These are phyloP conservation scores for Cyprinodon brontotheroides DNA, from an alignment of 2,113 vertebrate genomes.

Conservation along the genomic window DNA sequence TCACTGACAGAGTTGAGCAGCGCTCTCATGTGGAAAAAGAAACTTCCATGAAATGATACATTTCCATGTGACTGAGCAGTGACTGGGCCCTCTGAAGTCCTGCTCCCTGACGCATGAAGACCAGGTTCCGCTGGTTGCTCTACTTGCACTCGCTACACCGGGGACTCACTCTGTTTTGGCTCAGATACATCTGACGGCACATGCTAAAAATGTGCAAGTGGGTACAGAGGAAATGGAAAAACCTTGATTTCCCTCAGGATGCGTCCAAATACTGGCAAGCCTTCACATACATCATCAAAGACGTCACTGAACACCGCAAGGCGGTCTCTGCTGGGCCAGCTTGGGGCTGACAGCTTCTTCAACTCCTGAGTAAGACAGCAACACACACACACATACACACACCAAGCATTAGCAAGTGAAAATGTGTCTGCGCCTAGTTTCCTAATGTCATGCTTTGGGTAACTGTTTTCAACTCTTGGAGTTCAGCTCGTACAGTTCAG, in stretches of 20 bases:
- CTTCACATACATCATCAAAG: slow-evolving; percentile 83
- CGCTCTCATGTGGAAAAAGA: not conserved
- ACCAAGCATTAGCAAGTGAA: slow-evolving; percentile 5
- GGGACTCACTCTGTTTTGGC: slow-evolving; percentile 63
- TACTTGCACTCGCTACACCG: slow-evolving; percentile 56
- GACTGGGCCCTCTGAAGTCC: slow-evolving; percentile 40
- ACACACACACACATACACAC: slow-evolving; percentile 45
- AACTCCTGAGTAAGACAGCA: slow-evolving; percentile 70
- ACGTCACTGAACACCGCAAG: slow-evolving; percentile 76
- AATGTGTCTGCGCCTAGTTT: not conserved
- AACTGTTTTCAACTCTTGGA: slow-evolving; percentile 68
- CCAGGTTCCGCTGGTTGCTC: slow-evolving; percentile 61
- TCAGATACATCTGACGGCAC: slow-evolving; percentile 56
- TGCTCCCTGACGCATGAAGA: slow-evolving; percentile 35
- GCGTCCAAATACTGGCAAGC: slow-evolving; percentile 79
- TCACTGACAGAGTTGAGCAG: not conserved
- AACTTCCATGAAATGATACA: slow-evolving; percentile 8
- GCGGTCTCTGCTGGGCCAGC: slow-evolving; percentile 64
- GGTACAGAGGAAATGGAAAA: slow-evolving; percentile 72
- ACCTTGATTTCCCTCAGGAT: slow-evolving; percentile 87
- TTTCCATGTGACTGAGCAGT: slow-evolving; percentile 28
- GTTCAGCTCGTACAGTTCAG: slow-evolving; percentile 61
- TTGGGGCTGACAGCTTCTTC: slow-evolving; percentile 63
- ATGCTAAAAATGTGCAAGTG: slow-evolving; percentile 71
- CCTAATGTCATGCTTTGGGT: slow-evolving; percentile 1